Evolutionary conservation across 2,888 invertebrate genomes (phyloP), one percentile per base, ranked within the genome.

Genomic region (Unio delphinus): DNA sequence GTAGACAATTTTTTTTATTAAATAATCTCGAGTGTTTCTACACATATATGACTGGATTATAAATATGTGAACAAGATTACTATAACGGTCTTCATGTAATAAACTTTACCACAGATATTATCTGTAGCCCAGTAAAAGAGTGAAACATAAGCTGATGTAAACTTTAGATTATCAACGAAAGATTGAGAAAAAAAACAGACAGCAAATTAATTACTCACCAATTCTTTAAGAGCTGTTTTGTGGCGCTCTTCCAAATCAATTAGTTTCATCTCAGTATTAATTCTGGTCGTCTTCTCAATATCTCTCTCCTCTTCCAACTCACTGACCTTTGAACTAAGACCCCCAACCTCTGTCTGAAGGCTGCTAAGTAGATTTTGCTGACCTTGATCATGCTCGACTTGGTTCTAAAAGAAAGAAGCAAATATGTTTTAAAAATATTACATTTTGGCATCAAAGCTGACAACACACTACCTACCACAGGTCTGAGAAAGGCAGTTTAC

Each of bases 241-340:
- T 75, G 69, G 61, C 67, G 64, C 30, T 75, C 70, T 54, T 79
- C 68, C 26, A 71, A 65, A 54, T 69, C 68, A 7, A 67, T 67
- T 18, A 67, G 64, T 57, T 64, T 56, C 64, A 65, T 69, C 66
- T 73, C 73, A 23, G 72, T 64, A 54, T 63, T 55, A n/a, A 73
- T 64, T 11, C 71, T 23, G 23, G 58, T 64, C 60, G 73, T 73
- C 58, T 70, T 74, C 59, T 70, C 72, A 34, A 45, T 17, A 23
- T 70, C 66, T 15, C 69, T 69, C 45, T 79, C 75, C 58, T 78
- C 72, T 63, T 77, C 67, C 28, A 76, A 56, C 64, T 67, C 60
- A 17, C 30, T 59, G 23, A 70, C 26, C 56, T 72, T 64, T 28
- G 45, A 55, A n/a, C 45, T 62, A 28, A 67, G 59, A n/a, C 58